A percentile compares a stretch with the other conserved stretches of the same genome.
Evolutionary conservation across 2,888 invertebrate genomes (phyloP).

Genomic region (Aphodius sticticus): DNA sequence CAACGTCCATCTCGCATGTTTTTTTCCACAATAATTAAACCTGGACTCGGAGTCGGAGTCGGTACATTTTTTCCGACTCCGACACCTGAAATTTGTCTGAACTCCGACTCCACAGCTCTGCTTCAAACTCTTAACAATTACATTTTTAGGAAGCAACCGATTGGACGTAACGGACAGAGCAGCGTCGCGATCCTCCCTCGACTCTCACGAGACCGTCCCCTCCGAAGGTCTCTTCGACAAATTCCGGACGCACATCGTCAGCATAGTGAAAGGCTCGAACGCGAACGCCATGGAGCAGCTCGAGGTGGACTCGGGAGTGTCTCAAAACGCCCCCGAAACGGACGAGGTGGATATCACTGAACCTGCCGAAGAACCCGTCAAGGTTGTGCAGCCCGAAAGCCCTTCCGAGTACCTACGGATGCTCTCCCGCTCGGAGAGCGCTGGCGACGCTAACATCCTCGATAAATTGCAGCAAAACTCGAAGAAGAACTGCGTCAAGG

Average conservation of each 20-base stretch:
- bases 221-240: slow-evolving; percentile 64
- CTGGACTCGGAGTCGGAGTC: no score
- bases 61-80: no score
- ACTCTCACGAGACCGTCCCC: slow-evolving; percentile 57
- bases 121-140: neutral
- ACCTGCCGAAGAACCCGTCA: slow-evolving; percentile 36
- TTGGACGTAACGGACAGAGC: slow-evolving; percentile 55
- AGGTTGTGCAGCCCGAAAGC: slow-evolving; percentile 59
- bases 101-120: no score
- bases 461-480: slow-evolving; percentile 69
- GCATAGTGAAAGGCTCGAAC: slow-evolving; percentile 65
- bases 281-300: slow-evolving; percentile 46
- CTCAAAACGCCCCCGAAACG: slow-evolving; percentile 35
- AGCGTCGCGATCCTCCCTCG: slow-evolving; percentile 57
- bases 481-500: slow-evolving; percentile 65
- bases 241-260: slow-evolving; percentile 67
- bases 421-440: slow-evolving; percentile 75
- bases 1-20: no score
- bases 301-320: slow-evolving; percentile 43
- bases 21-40: no score
- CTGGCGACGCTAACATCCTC: slow-evolving; percentile 80
- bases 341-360: slow-evolving; percentile 36
- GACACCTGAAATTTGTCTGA: no score
- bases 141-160: slow-evolving; percentile 49
- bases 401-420: slow-evolving; percentile 67